Conservation (phyloP, 2,113 vertebrate species). For the Ptyas mucosa region DNA sequence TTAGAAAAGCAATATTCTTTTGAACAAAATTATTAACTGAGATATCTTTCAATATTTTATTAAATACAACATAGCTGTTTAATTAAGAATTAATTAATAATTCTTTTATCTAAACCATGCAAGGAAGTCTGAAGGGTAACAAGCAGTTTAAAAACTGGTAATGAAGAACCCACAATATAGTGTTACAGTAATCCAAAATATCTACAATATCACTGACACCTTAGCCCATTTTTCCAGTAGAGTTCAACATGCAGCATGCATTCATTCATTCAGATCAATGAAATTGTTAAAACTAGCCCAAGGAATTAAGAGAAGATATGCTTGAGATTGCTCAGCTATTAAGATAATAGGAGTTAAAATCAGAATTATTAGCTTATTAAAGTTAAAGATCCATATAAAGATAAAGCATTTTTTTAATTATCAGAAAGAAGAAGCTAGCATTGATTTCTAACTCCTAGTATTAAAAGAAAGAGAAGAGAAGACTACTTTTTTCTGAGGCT, state of each 20-base stretch:
- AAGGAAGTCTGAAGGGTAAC: background rate
- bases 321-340: conserved; percentile 66
- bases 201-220: conserved; percentile 33
- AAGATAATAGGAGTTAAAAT: conserved; percentile 69
- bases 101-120: background rate
- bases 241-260: conserved; percentile 40
- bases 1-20: background rate
- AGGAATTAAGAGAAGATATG: conserved; percentile 60
- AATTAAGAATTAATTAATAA: background rate
- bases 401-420: conserved; percentile 69
- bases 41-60: conserved; percentile 27
- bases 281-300: conserved; percentile 49
- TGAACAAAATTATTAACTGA: conserved; percentile 2
- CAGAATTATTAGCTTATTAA: conserved; percentile 70
- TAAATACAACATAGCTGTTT: conserved; percentile 13
- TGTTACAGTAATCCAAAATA: conserved; percentile 5
- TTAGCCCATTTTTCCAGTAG: conserved; percentile 47
- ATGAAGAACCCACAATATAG: background rate
- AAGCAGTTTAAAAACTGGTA: background rate
- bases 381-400: conserved; percentile 68
- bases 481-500: background rate
- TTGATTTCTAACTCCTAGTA: conserved; percentile 64
- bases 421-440: conserved; percentile 52
- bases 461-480: conserved; percentile 42
- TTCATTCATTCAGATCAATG: conserved; percentile 29